A percentile compares a stretch with the other conserved stretches of the same genome.
phyloP scores from a whole-genome alignment of 1,140 invertebrate genomes.

The Trachymyrmex cornetzi region DNA sequence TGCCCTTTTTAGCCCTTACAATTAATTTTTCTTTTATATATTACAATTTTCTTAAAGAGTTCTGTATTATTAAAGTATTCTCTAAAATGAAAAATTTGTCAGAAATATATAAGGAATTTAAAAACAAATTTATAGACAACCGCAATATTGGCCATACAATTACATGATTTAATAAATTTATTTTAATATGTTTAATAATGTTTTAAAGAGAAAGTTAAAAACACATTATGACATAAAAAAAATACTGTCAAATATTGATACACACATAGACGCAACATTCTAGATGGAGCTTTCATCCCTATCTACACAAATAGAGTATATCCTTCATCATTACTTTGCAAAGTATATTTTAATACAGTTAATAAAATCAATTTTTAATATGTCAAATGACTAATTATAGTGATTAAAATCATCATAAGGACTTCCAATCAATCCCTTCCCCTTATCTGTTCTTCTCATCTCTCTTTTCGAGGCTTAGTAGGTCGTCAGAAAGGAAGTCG shows the following conservation, averaged over 20 bases:
- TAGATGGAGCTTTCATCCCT: slow-evolving; percentile 2
- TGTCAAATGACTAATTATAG: slow-evolving; percentile 6
- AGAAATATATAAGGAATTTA: neutral
- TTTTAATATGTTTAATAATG: neutral
- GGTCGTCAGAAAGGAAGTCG: slow-evolving; percentile 51
- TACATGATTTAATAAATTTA: neutral
- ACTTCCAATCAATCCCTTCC: neutral
- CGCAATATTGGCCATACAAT: neutral
- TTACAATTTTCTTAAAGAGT: neutral
- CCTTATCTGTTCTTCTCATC: neutral
- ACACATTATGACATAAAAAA: neutral
- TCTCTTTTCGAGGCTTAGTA: slow-evolving; percentile 42
- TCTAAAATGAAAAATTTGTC: neutral
- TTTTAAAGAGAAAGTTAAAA: neutral
- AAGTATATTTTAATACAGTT: neutral
- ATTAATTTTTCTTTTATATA: neutral
- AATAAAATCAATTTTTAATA: neutral
- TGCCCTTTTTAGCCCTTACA: slow-evolving; percentile 4
- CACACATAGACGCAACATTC: neutral
- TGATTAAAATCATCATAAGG: slow-evolving; percentile 4
- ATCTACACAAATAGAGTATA: neutral
- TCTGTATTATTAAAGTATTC: neutral
- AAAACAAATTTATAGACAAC: neutral
- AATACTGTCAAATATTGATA: neutral
- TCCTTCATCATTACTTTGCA: neutral